Evolutionary conservation across 2,113 vertebrate species (phyloP).

Genomic region (Psephotus haematonotus): DNA sequence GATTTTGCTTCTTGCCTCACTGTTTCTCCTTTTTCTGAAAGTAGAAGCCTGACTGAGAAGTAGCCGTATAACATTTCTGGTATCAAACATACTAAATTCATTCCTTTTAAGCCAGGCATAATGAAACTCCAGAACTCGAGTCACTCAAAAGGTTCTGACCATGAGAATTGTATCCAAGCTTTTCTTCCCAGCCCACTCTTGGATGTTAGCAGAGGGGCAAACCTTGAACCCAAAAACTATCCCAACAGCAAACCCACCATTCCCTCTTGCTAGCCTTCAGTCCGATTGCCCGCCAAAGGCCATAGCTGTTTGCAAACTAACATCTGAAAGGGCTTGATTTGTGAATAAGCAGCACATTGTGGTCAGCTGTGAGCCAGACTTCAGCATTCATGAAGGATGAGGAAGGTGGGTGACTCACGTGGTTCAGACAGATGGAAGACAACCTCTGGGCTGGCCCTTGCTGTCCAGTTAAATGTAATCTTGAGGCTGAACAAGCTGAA

Average conservation of each 20-base stretch:
- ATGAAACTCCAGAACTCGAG: neutral
- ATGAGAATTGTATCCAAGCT: neutral
- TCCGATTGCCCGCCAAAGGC: neutral
- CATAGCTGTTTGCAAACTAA: neutral
- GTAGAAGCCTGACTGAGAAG: neutral
- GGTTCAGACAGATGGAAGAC: neutral
- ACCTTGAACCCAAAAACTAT: neutral
- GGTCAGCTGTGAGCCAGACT: neutral
- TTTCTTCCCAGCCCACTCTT: neutral
- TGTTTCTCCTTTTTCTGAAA: neutral
- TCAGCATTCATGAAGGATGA: neutral
- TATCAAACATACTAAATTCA: neutral
- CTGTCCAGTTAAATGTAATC: neutral
- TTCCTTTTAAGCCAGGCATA: neutral
- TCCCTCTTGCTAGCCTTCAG: neutral
- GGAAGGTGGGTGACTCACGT: neutral
- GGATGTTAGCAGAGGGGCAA: neutral
- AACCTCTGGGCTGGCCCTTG: neutral
- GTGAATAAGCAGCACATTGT: neutral
- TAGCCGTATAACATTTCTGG: neutral
- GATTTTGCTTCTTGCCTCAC: neutral
- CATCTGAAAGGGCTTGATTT: neutral
- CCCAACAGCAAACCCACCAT: neutral
- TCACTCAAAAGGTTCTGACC: neutral
- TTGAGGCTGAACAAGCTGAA: neutral